Evolutionary conservation across 2,888 invertebrate species (phyloP).

Genomic region (Scrobipalpa costella): DNA sequence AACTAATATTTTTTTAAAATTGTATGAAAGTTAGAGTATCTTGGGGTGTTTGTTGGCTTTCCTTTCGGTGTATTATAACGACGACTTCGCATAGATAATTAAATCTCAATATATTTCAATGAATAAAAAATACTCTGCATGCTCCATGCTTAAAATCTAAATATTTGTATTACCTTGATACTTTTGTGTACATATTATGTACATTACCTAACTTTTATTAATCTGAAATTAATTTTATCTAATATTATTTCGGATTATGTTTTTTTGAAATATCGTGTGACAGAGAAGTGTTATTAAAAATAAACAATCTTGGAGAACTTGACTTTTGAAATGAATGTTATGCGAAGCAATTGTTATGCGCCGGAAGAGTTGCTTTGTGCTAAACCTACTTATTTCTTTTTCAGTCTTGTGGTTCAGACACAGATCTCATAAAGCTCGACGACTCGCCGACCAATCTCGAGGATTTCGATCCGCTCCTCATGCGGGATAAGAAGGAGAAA

Average conservation of each 20-base stretch:
- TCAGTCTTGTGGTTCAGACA: constrained; percentile 70
- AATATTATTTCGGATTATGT: neutral
- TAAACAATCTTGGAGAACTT: too few species aligned
- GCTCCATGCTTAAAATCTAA: too few species aligned
- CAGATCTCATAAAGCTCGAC: constrained; percentile 75
- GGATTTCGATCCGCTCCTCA: constrained; percentile 72
- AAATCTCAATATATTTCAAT: too few species aligned
- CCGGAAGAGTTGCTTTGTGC: constrained; percentile 35
- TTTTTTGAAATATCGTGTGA: neutral
- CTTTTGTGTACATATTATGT: too few species aligned
- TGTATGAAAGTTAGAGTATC: neutral
- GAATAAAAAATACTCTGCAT: too few species aligned
- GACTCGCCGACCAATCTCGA: constrained; percentile 69
- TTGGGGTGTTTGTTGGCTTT: neutral
- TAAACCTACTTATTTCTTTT: constrained; percentile 63
- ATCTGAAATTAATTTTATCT: neutral
- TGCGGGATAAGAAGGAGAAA: constrained; percentile 61
- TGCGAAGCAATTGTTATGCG: neutral
- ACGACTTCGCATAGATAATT: neutral
- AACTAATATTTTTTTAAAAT: too few species aligned
- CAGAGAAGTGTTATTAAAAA: neutral
- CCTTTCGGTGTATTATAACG: neutral
- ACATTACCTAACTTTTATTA: too few species aligned
- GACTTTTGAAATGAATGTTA: neutral
- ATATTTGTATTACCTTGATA: neutral